Evolutionary conservation across 2,797 vertebrate species (phyloP).

Genomic region (Spheniscus humboldti): DNA sequence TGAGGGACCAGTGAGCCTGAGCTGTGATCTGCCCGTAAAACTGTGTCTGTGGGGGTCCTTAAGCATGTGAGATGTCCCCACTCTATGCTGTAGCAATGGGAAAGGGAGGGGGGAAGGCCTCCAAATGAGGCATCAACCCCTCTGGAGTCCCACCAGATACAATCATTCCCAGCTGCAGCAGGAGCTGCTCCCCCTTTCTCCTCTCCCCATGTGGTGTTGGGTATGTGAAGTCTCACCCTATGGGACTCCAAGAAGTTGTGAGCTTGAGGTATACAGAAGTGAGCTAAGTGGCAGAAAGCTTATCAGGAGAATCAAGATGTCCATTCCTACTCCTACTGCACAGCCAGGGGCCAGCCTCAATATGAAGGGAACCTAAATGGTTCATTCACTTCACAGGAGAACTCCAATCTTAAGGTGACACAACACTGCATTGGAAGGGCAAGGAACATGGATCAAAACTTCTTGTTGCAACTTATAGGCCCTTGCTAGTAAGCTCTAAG

Average conservation of each 20-base stretch:
- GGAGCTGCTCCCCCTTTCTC: not conserved
- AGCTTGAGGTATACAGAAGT: not conserved
- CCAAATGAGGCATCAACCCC: not conserved
- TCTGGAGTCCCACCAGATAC: not conserved
- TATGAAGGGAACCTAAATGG: not conserved
- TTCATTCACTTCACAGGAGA: not conserved
- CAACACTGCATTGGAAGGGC: not conserved
- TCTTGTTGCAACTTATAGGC: not conserved
- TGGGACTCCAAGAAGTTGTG: not conserved
- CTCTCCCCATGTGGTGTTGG: not conserved
- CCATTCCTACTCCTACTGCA: not conserved
- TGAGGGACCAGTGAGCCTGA: not conserved
- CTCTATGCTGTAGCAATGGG: not conserved
- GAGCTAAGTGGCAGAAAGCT: not conserved
- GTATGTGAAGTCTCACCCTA: not conserved
- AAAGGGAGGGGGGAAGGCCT: not conserved
- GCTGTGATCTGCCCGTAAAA: not conserved
- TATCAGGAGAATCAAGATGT: not conserved
- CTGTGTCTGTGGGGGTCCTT: too few relatives aligned
- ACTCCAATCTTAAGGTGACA: not conserved
- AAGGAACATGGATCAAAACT: not conserved
- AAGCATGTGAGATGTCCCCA: not conserved
- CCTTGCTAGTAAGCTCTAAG: not conserved
- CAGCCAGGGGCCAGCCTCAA: not conserved
- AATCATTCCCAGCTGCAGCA: not conserved